Evolutionary conservation across 2,113 vertebrate genomes (phyloP), one percentile per base, ranked within the genome.

Genomic region (Nibea albiflora): DNA sequence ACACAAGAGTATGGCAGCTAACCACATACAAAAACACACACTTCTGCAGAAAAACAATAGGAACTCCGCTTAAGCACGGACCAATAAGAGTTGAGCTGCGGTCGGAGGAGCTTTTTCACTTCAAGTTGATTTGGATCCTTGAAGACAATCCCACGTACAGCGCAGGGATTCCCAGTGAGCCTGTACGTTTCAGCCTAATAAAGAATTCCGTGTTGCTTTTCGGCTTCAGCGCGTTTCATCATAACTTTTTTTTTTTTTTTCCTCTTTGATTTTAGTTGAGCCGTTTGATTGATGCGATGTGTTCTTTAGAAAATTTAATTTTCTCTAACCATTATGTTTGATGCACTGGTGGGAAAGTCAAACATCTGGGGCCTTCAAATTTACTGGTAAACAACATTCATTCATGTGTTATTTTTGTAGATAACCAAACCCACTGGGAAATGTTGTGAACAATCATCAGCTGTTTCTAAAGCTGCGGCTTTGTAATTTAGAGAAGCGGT

Each of bases 11-110:
- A 57, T 76, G 47, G 57, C 44, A 50, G 61, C 53, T 28, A 54
- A 90, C 89, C 89, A 75, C 91, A 64, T n/a, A 81, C 19, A 77
- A 88, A 90, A 85, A 90, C 78, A 88, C 58, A 82, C 50, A 49
- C 24, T 39, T 42, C 39, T 62, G 68, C 72, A 35, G 8, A 54
- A 70, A 85, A 87, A 92, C 84, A 88, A 86, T 85, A 85, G 85
- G 60, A 87, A 65, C 76, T 90, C 85, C 75, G 44, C 84, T 73
- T 57, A 12, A 24, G 39, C 12, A 17, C 62, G 24, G 11, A 19
- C 82, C 50, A 86, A 86, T 81, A 63, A 50, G 16, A 46, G 47
- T 65, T 47, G 73, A 84, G 76, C 77, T 84, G 76, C 46, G 83
- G 82, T 68, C 66, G 47, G 61, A 71, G 49, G 76, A 78, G 57